Evolutionary conservation across 2,888 invertebrate species (phyloP).

Genomic region (Eristalis arbustorum): DNA sequence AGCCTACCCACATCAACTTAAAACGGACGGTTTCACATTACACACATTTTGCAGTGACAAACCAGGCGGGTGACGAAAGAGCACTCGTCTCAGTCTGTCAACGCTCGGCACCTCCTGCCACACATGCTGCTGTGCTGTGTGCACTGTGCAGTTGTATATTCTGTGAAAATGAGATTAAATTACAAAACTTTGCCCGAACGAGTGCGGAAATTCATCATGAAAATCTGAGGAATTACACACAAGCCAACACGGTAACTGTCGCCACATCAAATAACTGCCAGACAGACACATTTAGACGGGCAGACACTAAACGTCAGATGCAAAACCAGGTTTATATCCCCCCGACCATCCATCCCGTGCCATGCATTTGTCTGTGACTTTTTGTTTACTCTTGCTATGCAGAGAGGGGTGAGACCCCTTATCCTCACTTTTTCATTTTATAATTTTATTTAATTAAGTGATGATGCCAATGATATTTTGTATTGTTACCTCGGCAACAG

Average conservation of each 20-base stretch:
- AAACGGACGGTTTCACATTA: constrained; percentile 44
- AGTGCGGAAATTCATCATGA: constrained; percentile 61
- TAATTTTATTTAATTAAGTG: constrained; percentile 50
- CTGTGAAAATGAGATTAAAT: constrained; percentile 47
- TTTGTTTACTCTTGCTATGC: background rate
- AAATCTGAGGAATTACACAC: constrained; percentile 51
- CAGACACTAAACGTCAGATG: background rate
- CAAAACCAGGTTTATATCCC: background rate
- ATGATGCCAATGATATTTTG: constrained; percentile 39
- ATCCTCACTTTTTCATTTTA: background rate
- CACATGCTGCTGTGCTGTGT: background rate
- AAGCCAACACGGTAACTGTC: constrained; percentile 11
- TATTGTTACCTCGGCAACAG: constrained; percentile 47
- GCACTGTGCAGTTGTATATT: background rate
- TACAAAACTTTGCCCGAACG: constrained; percentile 56
- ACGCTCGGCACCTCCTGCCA: background rate
- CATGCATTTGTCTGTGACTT: background rate
- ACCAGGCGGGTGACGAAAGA: background rate
- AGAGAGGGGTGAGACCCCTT: too few species aligned
- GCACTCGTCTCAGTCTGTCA: constrained; percentile 22
- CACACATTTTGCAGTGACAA: constrained; percentile 28
- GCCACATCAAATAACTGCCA: background rate
- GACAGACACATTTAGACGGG: constrained; percentile 7
- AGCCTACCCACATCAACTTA: constrained; percentile 28
- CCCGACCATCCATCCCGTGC: background rate